Evolutionary conservation across 2,113 vertebrate genomes (phyloP).

Genomic region (Erythrolamprus reginae): DNA sequence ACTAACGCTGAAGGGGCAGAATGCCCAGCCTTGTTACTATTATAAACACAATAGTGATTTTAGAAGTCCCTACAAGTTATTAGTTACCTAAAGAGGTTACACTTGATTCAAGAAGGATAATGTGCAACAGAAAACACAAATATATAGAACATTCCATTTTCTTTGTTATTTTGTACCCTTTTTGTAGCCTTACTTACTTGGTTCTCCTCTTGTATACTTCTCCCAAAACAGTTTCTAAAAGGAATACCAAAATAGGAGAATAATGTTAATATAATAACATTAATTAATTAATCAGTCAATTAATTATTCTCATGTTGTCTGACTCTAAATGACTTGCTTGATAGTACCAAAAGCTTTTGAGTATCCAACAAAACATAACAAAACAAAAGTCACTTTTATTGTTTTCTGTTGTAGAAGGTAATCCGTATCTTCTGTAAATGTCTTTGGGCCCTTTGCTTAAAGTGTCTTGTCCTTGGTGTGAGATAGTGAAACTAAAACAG

Average conservation of each 20-base stretch:
- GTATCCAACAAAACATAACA: background rate
- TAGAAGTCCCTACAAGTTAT: background rate
- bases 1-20: background rate
- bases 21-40: background rate
- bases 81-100: background rate
- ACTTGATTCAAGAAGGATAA: background rate
- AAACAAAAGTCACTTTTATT: background rate
- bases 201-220: slow-evolving; percentile 49
- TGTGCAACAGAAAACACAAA: background rate
- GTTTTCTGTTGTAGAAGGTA: background rate
- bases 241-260: background rate
- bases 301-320: background rate
- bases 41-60: background rate
- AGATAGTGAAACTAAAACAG: background rate
- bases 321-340: background rate
- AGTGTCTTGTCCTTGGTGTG: background rate
- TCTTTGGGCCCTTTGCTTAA: background rate
- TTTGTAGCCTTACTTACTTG: slow-evolving; percentile 46
- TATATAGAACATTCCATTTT: background rate
- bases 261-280: background rate
- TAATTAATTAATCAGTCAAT: background rate
- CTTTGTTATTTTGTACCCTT: background rate
- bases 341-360: background rate
- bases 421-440: background rate
- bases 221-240: slow-evolving; percentile 60